Evolutionary conservation across 30 jellyfish, hydroid and myxozoan genomes (phyloP).

Genomic region (Cassiopea xamachana): DNA sequence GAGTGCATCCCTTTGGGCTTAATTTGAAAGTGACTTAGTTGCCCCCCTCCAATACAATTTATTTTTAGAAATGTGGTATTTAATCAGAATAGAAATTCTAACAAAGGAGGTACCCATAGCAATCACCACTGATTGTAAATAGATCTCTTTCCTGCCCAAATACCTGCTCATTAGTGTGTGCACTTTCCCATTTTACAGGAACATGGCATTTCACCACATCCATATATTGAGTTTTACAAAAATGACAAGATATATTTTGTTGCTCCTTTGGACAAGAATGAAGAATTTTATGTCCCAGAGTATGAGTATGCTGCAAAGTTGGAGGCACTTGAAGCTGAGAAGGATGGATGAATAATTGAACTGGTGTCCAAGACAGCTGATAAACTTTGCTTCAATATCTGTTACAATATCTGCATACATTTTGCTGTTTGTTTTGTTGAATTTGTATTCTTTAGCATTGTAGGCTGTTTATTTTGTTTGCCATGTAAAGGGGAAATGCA

Average conservation of each 20-base stretch:
- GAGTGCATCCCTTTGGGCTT: too few species aligned
- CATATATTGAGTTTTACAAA: conserved; percentile 69
- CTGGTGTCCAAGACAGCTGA: background rate
- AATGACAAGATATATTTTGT: conserved; percentile 53
- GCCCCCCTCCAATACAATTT: too few species aligned
- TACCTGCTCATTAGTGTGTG: background rate
- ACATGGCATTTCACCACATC: conserved; percentile 67
- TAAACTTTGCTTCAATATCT: background rate
- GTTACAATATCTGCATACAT: background rate
- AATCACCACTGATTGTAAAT: too few species aligned
- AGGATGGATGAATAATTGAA: background rate
- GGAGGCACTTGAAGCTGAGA: background rate
- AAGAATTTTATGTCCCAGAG: conserved; percentile 73
- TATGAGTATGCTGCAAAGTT: conserved; percentile 28
- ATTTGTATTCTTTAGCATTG: too few species aligned
- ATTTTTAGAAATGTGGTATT: too few species aligned
- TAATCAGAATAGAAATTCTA: too few species aligned
- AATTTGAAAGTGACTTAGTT: too few species aligned
- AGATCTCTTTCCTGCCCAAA: background rate
- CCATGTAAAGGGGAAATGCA: background rate
- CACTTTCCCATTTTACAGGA: conserved; percentile 21
- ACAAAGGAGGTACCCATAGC: too few species aligned
- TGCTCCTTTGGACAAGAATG: conserved; percentile 63
- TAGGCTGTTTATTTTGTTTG: background rate
- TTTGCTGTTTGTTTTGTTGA: background rate